Evolutionary conservation across 2,797 vertebrate genomes (phyloP).

Genomic region (Eutrigla gurnardus): DNA sequence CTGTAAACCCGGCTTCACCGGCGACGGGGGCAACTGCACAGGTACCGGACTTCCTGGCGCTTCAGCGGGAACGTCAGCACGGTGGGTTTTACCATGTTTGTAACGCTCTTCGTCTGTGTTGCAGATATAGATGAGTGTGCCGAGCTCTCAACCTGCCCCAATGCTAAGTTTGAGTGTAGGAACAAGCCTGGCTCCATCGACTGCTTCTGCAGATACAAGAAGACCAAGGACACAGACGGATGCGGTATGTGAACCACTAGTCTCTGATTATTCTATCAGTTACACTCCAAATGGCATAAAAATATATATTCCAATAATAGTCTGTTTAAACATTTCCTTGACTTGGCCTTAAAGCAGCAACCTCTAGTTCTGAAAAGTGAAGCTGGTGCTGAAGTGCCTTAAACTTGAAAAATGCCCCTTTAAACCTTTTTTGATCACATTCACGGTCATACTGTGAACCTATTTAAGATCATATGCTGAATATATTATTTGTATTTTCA

Average conservation of each 20-base stretch:
- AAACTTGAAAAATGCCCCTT: too few relatives aligned
- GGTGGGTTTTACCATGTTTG: neutral
- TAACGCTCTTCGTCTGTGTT: conserved; percentile 24
- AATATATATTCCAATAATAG: neutral
- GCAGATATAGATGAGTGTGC: conserved; percentile 87
- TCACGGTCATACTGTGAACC: too few relatives aligned
- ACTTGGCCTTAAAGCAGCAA: neutral
- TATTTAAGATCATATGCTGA: too few relatives aligned
- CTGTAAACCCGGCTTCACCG: conserved; percentile 82
- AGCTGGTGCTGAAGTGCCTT: too few relatives aligned
- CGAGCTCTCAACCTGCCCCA: conserved; percentile 77
- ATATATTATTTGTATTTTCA: too few relatives aligned
- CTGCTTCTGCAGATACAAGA: conserved; percentile 85
- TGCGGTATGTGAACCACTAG: conserved; percentile 80
- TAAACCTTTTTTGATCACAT: too few relatives aligned
- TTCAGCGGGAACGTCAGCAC: neutral
- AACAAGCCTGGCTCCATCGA: conserved; percentile 81
- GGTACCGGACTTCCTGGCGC: conserved; percentile 66
- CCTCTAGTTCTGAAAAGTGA: too few relatives aligned
- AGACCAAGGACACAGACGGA: conserved; percentile 57
- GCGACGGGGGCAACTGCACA: conserved; percentile 84
- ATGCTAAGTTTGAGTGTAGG: conserved; percentile 87
- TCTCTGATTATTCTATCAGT: neutral
- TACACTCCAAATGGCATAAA: neutral
- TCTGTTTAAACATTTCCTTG: neutral